phyloP scores from a whole-genome alignment of 1,140 invertebrate genomes.

The Planococcus citri region DNA sequence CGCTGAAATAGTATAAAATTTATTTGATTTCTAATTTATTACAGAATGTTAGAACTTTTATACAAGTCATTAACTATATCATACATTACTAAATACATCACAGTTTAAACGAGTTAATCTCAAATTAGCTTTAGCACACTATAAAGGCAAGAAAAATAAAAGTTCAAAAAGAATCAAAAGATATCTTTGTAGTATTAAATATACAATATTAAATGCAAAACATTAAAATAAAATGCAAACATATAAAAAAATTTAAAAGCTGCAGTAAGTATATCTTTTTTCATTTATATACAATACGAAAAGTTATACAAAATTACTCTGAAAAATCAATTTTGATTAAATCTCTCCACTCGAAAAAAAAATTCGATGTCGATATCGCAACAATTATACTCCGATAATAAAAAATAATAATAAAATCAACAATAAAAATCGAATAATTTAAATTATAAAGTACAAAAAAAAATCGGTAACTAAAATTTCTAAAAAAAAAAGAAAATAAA shows the following conservation, averaged over 20 bases:
- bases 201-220: conserved; percentile 1
- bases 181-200: neutral
- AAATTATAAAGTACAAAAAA: neutral
- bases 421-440: neutral
- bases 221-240: neutral
- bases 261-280: neutral
- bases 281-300: neutral
- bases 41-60: conserved; percentile 17
- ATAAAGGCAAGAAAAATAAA: neutral
- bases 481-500: neutral
- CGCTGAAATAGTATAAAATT: conserved; percentile 15
- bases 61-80: conserved; percentile 17
- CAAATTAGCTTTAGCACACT: conserved; percentile 17
- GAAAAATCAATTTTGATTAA: conserved; percentile 4
- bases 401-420: neutral
- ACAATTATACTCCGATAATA: neutral
- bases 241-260: conserved; percentile 4
- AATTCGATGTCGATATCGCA: neutral
- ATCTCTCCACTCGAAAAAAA: neutral
- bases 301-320: neutral
- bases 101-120: conserved; percentile 15
- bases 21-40: conserved; percentile 16
- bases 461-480: conserved; percentile 7
- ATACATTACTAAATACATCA: conserved; percentile 20
- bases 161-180: neutral